A percentile compares a stretch with the other conserved stretches of the same genome.
Evolutionary conservation across 2,888 invertebrate species (phyloP).

Genomic region (Plebejus argus): DNA sequence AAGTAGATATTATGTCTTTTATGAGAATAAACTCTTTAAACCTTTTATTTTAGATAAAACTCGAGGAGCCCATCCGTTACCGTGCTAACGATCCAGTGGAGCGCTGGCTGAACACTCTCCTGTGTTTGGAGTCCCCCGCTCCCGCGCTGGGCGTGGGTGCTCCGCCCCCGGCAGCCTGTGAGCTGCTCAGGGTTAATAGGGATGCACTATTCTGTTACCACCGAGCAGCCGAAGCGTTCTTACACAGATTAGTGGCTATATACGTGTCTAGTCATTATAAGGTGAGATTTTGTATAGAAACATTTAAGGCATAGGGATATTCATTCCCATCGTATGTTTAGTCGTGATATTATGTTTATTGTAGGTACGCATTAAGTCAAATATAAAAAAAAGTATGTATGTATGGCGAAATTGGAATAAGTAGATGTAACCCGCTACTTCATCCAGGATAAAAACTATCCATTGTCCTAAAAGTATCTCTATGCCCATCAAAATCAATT

Average conservation of each 20-base stretch:
- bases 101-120: constrained; percentile 92
- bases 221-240: constrained; percentile 94
- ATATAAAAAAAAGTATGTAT: no score
- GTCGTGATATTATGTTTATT: no score
- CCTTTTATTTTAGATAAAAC: constrained; percentile 67
- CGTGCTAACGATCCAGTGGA: constrained; percentile 93
- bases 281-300: constrained; percentile 63
- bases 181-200: constrained; percentile 90
- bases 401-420: no score
- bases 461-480: no score
- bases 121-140: constrained; percentile 93
- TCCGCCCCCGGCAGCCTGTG: constrained; percentile 93
- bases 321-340: no score
- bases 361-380: no score
- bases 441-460: no score
- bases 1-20: no score
- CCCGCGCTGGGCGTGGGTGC: constrained; percentile 88
- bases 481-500: no score
- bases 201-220: constrained; percentile 99
- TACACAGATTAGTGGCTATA: constrained; percentile 94
- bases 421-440: no score
- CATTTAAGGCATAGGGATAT: no score
- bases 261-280: constrained; percentile 99
- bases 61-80: constrained; percentile 98
- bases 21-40: no score